These are phyloP conservation scores for Abramis brama DNA, from an alignment of 2,113 vertebrate species.

Conservation along the genomic window DNA sequence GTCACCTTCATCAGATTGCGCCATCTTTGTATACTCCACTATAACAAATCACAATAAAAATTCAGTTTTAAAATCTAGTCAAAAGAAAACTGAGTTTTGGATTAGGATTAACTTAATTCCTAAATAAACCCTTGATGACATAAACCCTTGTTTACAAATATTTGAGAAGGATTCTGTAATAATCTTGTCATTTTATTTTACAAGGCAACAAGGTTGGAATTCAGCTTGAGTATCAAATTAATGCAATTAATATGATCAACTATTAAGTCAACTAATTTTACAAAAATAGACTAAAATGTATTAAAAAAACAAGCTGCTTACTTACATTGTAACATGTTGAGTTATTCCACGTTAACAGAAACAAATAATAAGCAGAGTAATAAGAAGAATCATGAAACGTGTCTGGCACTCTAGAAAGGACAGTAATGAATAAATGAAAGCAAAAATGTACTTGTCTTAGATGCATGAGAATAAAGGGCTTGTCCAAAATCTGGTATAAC, in stretches of 20 bases:
- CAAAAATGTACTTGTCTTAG: not conserved
- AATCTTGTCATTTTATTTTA: not conserved
- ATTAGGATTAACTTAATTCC: not conserved
- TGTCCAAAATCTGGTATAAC: constrained; percentile 2
- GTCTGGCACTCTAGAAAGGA: not conserved
- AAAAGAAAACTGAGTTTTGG: not conserved
- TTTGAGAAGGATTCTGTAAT: not conserved
- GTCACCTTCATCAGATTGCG: not conserved
- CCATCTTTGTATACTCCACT: not conserved
- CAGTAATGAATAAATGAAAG: constrained; percentile 9
- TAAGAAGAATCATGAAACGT: not conserved
- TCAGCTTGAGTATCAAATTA: not conserved
- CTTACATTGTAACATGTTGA: constrained; percentile 14
- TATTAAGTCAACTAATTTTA: not conserved
- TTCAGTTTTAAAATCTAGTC: not conserved
- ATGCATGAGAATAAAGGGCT: not conserved
- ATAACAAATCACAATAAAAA: not conserved
- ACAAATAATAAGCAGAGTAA: not conserved
- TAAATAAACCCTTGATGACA: not conserved
- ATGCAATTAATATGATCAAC: not conserved
- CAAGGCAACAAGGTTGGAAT: not conserved
- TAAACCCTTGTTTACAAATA: not conserved
- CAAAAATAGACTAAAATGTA: not conserved
- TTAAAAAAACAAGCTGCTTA: not conserved
- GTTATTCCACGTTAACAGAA: not conserved